phyloP scores from a whole-genome alignment of 2,888 invertebrate species.

The Volucella inanis region DNA sequence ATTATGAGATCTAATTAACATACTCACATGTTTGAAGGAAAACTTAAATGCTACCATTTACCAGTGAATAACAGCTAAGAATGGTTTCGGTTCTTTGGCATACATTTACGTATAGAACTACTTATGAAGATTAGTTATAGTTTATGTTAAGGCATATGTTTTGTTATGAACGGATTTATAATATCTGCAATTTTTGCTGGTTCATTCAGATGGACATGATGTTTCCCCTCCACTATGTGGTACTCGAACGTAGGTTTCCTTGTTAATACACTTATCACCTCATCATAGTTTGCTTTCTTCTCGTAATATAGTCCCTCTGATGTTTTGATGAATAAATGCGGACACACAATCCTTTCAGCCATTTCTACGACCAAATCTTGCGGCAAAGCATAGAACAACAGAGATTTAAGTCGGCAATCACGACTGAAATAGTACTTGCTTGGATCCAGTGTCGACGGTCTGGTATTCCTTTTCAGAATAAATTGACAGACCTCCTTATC shows the following conservation, averaged over 20 bases:
- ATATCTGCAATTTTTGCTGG: constrained; percentile 85
- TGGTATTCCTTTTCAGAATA: constrained; percentile 85
- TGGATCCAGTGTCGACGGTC: constrained; percentile 84
- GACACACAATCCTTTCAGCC: constrained; percentile 85
- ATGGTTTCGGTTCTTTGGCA: too few relatives aligned
- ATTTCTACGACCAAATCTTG: constrained; percentile 84
- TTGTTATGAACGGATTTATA: constrained; percentile 85
- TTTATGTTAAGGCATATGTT: constrained; percentile 64
- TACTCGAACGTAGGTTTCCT: constrained; percentile 84
- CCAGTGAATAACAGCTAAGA: too few relatives aligned
- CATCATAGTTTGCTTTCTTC: constrained; percentile 84
- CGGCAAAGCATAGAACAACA: constrained; percentile 78
- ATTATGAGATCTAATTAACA: too few relatives aligned
- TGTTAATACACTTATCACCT: constrained; percentile 85
- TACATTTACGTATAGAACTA: too few relatives aligned
- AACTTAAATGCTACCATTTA: too few relatives aligned
- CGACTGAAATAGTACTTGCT: constrained; percentile 86
- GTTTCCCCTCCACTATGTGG: constrained; percentile 87
- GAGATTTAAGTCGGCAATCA: constrained; percentile 86
- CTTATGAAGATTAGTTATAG: too few relatives aligned
- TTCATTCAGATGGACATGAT: constrained; percentile 89
- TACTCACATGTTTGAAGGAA: too few relatives aligned
- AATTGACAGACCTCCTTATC: constrained; percentile 84
- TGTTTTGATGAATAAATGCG: constrained; percentile 87
- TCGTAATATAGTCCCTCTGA: constrained; percentile 85